Evolutionary conservation across 1,140 invertebrate genomes (phyloP).

Genomic region (Drosophila orena): DNA sequence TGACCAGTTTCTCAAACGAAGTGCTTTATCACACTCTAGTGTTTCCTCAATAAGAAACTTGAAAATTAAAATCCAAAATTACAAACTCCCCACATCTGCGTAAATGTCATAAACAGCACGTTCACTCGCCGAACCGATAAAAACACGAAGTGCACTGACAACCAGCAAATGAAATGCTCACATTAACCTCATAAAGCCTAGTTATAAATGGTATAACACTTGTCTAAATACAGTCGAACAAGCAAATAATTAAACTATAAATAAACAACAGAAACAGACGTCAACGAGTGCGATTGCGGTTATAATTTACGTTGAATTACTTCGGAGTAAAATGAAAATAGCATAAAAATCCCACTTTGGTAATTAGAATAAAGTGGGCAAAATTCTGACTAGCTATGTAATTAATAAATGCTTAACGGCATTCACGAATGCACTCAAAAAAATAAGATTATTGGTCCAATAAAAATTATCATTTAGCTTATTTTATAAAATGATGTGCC

Average conservation of each 20-base stretch:
- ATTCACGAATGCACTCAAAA: conserved; percentile 2
- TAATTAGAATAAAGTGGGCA: conserved; percentile 40
- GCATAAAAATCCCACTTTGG: conserved; percentile 22
- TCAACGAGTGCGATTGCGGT: conserved; percentile 31
- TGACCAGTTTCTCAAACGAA: background rate
- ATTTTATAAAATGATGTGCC: no score
- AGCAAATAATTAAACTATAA: conserved; percentile 49
- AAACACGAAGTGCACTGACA: conserved; percentile 3
- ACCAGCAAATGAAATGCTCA: conserved; percentile 23
- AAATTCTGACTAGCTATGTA: conserved; percentile 11
- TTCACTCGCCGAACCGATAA: conserved; percentile 11
- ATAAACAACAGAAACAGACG: conserved; percentile 49
- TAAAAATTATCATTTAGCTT: no score
- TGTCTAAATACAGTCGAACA: conserved; percentile 42
- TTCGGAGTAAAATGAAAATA: conserved; percentile 18
- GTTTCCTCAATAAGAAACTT: background rate
- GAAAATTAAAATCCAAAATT: conserved; percentile 6
- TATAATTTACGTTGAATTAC: conserved; percentile 25
- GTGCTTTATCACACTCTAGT: background rate
- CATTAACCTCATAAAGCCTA: conserved; percentile 36
- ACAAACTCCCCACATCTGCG: conserved; percentile 1
- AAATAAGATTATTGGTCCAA: background rate
- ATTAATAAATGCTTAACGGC: conserved; percentile 11
- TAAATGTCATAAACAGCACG: conserved; percentile 19
- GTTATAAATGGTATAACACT: conserved; percentile 35